phyloP scores from a whole-genome alignment of 2,797 vertebrate genomes.

The Cyprinodon diabolis region DNA sequence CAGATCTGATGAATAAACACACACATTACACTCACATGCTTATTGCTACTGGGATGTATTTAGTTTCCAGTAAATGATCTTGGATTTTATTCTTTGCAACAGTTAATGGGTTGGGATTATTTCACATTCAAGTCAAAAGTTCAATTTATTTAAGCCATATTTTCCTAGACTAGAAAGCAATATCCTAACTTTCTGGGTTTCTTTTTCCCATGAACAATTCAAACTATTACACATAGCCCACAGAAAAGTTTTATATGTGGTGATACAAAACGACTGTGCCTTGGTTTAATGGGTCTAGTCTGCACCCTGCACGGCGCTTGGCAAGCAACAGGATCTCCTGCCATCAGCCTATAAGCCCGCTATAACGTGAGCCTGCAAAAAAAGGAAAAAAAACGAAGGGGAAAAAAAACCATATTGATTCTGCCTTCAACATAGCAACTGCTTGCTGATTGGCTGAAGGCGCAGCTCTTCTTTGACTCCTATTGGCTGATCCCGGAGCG shows the following conservation, averaged over 20 bases:
- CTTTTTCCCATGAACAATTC: slow-evolving; percentile 27
- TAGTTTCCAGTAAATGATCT: not conserved
- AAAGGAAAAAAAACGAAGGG: not conserved
- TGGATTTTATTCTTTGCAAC: not conserved
- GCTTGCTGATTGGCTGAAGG: slow-evolving; percentile 63
- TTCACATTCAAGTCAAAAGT: not conserved
- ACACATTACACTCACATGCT: not conserved
- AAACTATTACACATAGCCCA: not conserved
- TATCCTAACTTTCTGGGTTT: not conserved
- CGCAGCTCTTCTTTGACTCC: slow-evolving; percentile 17
- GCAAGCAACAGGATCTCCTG: slow-evolving; percentile 61
- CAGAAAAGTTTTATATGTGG: slow-evolving; percentile 17
- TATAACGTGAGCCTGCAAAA: slow-evolving; percentile 68
- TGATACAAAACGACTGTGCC: slow-evolving; percentile 20
- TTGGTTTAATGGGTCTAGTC: slow-evolving; percentile 47
- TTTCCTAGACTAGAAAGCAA: slow-evolving; percentile 4
- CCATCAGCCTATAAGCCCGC: slow-evolving; percentile 66
- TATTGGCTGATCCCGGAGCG: slow-evolving; percentile 60
- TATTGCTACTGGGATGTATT: no score
- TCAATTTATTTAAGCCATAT: slow-evolving; percentile 7
- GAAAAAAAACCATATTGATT: slow-evolving; percentile 70
- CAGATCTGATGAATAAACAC: not conserved
- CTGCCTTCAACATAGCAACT: slow-evolving; percentile 81
- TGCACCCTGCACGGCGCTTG: slow-evolving; percentile 53
- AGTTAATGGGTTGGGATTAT: not conserved